Percentiles rank a stretch among this genome's conserved stretches.
These are phyloP conservation scores for Eilema sororculum DNA, from an alignment of 2,888 invertebrate species.

Conservation along the genomic window DNA sequence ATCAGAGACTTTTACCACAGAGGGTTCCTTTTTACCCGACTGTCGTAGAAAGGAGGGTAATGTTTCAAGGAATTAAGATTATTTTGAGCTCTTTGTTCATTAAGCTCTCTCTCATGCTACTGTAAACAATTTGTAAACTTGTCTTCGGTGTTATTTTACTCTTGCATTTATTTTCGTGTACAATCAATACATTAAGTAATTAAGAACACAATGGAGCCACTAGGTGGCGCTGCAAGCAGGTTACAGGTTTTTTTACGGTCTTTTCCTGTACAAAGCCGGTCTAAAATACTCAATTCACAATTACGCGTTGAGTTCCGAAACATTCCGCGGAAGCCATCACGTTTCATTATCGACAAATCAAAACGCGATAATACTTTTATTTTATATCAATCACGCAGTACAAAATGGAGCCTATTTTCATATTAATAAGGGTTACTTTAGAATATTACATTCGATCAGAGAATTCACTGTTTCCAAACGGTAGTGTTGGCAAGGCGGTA, in stretches of 20 bases:
- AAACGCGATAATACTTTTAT: not conserved
- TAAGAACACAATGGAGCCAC: not conserved
- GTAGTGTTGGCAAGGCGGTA: not conserved
- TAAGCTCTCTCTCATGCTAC: no score
- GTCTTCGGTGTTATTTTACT: no score
- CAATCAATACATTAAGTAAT: not conserved
- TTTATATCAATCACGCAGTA: not conserved
- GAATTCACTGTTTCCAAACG: not conserved
- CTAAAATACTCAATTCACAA: not conserved
- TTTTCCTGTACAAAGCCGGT: no score
- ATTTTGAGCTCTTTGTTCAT: no score
- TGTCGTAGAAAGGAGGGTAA: no score
- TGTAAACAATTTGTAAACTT: no score
- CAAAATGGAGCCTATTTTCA: not conserved
- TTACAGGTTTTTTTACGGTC: not conserved
- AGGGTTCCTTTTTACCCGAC: no score
- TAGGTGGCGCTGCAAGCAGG: not conserved
- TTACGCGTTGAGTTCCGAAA: no score
- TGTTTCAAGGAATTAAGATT: no score
- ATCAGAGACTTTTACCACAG: no score
- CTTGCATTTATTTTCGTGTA: not conserved
- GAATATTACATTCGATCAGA: not conserved
- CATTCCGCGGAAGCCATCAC: constrained; percentile 3
- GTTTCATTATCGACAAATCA: constrained; percentile 6
- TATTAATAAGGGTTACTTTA: not conserved